A percentile compares a stretch with the other conserved stretches of the same genome.
Conservation (phyloP, 2,797 vertebrate species). For the Bradypodion ventrale region DNA sequence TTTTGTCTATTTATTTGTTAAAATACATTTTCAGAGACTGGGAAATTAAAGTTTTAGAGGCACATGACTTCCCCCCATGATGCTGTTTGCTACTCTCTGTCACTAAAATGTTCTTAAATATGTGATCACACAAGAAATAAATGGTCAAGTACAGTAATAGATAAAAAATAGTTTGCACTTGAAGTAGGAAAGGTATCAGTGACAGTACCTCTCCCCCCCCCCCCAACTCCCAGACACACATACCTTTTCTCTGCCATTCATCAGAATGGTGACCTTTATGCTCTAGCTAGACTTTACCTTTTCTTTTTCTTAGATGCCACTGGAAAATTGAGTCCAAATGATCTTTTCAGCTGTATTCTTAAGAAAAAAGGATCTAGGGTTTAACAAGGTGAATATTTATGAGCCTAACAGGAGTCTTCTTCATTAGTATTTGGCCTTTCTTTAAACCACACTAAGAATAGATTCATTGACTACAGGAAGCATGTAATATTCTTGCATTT, state of each 20-base stretch:
- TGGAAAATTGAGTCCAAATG: not conserved
- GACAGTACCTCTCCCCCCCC: no score
- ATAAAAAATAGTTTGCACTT: not conserved
- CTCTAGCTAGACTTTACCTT: not conserved
- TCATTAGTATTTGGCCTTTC: not conserved
- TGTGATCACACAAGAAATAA: not conserved
- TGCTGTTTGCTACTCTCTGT: not conserved
- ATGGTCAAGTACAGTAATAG: not conserved
- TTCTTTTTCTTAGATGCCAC: not conserved
- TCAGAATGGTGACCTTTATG: not conserved
- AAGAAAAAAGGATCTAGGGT: not conserved
- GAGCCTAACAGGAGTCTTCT: not conserved
- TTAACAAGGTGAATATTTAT: slow-evolving; percentile 10
- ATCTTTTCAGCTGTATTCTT: not conserved
- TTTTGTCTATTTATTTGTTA: not conserved
- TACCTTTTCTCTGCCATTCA: not conserved
- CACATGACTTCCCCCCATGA: not conserved
- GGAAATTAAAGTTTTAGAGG: not conserved
- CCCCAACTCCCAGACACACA: not conserved
- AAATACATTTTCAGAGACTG: not conserved
- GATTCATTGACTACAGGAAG: not conserved
- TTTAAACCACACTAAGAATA: not conserved
- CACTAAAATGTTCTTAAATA: not conserved
- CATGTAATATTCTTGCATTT: not conserved
- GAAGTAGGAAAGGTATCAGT: not conserved